These are phyloP conservation scores for Poecilia picta DNA, from an alignment of 2,797 vertebrate genomes.

Conservation along the genomic window DNA sequence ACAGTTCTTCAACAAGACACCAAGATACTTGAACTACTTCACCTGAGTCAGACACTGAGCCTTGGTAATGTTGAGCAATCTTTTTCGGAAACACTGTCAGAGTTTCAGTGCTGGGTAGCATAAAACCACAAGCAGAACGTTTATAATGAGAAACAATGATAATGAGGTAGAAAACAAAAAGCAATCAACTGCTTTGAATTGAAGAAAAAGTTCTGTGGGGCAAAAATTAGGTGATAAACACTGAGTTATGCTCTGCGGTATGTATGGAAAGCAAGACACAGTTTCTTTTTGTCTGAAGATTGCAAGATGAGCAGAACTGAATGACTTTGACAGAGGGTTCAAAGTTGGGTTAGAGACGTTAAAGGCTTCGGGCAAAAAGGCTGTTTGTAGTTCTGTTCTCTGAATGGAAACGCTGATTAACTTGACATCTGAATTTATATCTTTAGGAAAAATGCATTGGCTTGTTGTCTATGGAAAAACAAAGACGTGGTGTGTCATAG, in stretches of 20 bases:
- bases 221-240: background rate
- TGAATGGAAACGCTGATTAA: background rate
- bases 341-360: background rate
- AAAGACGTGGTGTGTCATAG: background rate
- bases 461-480: background rate
- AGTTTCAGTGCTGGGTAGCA: background rate
- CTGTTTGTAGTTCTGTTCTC: background rate
- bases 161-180: background rate
- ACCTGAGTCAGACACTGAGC: background rate
- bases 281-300: background rate
- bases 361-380: background rate
- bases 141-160: background rate
- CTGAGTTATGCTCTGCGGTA: background rate
- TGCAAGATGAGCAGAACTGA: background rate
- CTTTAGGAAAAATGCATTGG: background rate
- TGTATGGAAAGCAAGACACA: background rate
- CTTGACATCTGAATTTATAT: constrained; percentile 1
- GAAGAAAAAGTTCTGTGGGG: background rate
- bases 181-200: background rate
- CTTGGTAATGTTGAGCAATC: background rate
- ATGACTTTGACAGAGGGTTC: background rate
- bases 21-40: background rate
- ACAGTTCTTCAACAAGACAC: background rate
- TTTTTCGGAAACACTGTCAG: background rate
- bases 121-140: background rate